Evolutionary conservation across 2,113 vertebrate genomes (phyloP).

Genomic region (Chloroceryle aenea): DNA sequence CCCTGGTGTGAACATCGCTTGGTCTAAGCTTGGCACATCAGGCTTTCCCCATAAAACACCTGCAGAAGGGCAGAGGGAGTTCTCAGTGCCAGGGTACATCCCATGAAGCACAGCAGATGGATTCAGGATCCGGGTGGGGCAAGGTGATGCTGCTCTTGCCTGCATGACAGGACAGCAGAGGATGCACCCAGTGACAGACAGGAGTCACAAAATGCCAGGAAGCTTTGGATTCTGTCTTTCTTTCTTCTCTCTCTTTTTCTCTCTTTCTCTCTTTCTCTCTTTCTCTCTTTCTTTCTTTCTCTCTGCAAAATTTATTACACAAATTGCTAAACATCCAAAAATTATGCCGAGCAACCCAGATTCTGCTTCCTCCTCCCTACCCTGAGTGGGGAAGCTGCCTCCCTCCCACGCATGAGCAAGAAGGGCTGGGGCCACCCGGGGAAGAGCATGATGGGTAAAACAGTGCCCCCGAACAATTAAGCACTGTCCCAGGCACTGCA

Average conservation of each 20-base stretch:
- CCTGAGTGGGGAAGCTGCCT: conserved; percentile 41
- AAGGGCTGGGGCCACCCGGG: conserved; percentile 46
- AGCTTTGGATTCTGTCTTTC: neutral
- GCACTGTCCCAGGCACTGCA: conserved; percentile 73
- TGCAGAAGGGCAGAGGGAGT: neutral
- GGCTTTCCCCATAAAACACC: neutral
- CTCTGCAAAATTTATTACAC: neutral
- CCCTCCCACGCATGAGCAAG: conserved; percentile 65
- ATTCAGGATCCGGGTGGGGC: neutral
- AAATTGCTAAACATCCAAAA: conserved; percentile 39
- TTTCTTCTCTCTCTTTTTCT: neutral
- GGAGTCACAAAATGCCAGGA: neutral
- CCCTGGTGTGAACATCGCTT: neutral
- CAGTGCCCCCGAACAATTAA: conserved; percentile 71
- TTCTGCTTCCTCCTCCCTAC: conserved; percentile 27
- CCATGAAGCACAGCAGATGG: fast-evolving
- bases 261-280: neutral
- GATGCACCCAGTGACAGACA: neutral
- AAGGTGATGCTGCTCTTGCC: neutral
- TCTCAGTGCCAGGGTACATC: neutral
- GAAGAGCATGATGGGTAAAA: conserved; percentile 67
- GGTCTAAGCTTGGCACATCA: neutral
- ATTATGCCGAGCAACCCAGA: neutral
- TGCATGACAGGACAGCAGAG: neutral
- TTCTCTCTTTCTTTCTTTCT: neutral